Evolutionary conservation across 2,888 invertebrate species (phyloP).

Genomic region (Oxyscelio sp.): DNA sequence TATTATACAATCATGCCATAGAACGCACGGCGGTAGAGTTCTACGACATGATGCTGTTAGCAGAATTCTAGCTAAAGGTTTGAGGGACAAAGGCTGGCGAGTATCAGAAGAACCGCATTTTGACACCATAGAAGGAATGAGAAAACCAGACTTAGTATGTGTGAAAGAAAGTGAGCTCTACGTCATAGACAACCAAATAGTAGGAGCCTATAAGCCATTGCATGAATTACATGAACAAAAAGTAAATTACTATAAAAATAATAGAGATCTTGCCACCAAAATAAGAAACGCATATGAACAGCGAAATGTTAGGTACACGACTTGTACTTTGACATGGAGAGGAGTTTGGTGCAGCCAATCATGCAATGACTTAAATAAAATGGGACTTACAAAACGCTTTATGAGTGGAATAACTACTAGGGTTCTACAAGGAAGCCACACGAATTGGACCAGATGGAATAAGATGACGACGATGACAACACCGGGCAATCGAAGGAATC

Average conservation of each 20-base stretch:
- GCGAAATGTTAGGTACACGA: constrained; percentile 36
- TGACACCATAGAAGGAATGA: constrained; percentile 54
- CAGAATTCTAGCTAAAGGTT: constrained; percentile 71
- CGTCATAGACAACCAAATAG: constrained; percentile 65
- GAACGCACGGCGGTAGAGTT: constrained; percentile 85
- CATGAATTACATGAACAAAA: constrained; percentile 56
- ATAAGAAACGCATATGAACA: neutral
- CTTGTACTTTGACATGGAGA: constrained; percentile 65
- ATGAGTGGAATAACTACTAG: constrained; percentile 46
- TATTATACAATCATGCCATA: constrained; percentile 81
- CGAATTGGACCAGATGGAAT: constrained; percentile 64
- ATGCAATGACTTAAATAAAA: constrained; percentile 34
- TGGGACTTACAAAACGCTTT: constrained; percentile 48
- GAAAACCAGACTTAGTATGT: constrained; percentile 70
- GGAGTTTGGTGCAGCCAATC: constrained; percentile 62
- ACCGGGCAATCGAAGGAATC: too few species aligned
- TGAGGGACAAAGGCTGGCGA: constrained; percentile 78
- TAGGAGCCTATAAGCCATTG: constrained; percentile 56
- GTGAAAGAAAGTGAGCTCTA: neutral
- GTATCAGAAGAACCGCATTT: constrained; percentile 78
- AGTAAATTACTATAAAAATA: constrained; percentile 29
- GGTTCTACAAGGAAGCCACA: constrained; percentile 63
- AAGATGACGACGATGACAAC: constrained; percentile 57
- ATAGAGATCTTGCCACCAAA: too few species aligned
- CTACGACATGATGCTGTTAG: constrained; percentile 82